Conservation (phyloP, 2,888 invertebrate genomes). For the Caenorhabditis japonica region DNA sequence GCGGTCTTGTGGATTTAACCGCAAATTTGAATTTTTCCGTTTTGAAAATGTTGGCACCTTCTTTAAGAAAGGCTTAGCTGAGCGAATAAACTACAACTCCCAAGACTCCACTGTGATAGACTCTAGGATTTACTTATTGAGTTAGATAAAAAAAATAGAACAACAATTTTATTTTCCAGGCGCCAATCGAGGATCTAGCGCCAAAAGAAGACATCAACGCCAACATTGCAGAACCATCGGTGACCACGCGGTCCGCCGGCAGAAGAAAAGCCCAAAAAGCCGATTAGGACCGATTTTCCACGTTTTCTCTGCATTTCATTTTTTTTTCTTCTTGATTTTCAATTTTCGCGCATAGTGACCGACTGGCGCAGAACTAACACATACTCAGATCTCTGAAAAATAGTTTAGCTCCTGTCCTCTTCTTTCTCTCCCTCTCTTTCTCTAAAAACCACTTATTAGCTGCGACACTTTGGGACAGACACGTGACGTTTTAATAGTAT, state of each 20-base stretch:
- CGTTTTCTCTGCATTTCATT: neutral
- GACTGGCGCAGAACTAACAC: conserved; percentile 40
- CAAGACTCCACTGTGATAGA: too few relatives aligned
- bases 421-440: too few relatives aligned
- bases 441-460: too few relatives aligned
- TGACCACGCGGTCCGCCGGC: conserved; percentile 39
- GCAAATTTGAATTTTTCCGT: too few relatives aligned
- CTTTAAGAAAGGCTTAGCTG: too few relatives aligned
- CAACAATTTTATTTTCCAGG: conserved; percentile 2
- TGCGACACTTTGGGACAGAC: too few relatives aligned
- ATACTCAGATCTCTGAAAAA: conserved; percentile 39
- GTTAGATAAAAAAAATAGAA: neutral
- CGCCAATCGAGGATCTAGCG: conserved; percentile 18
- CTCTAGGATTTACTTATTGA: too few relatives aligned
- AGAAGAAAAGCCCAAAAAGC: conserved; percentile 56
- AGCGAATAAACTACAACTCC: too few relatives aligned
- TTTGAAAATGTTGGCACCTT: too few relatives aligned
- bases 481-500: too few relatives aligned
- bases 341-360: conserved; percentile 6
- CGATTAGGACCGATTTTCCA: conserved; percentile 27
- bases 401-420: too few relatives aligned
- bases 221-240: conserved; percentile 45
- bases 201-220: conserved; percentile 62
- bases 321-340: conserved; percentile 21
- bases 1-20: too few relatives aligned